Conservation (phyloP, 2,797 vertebrate genomes). For the Falco naumanni region DNA sequence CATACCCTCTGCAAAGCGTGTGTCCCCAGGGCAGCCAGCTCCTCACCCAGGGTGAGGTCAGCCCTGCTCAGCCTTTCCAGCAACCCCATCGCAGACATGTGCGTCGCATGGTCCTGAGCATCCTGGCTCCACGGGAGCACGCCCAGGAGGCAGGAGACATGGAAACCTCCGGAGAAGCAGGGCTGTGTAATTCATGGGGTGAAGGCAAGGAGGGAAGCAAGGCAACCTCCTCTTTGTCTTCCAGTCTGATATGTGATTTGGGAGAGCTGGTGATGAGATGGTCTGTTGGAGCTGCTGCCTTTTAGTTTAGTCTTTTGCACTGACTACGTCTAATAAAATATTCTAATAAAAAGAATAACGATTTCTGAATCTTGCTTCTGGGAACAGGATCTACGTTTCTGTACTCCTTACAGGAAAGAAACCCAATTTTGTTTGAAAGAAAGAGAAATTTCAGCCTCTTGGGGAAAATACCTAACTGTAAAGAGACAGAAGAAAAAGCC, state of each 20-base stretch:
- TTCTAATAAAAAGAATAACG: background rate
- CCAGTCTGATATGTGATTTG: background rate
- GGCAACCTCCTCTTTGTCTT: background rate
- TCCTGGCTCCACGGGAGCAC: background rate
- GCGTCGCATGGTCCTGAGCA: background rate
- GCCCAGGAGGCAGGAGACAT: rapidly evolving
- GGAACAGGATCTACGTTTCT: background rate
- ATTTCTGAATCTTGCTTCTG: slow-evolving; percentile 11
- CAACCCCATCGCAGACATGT: rapidly evolving
- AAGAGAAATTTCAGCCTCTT: slow-evolving; percentile 23
- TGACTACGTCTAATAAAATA: slow-evolving; percentile 3
- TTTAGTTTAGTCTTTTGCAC: background rate
- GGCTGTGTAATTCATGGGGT: background rate
- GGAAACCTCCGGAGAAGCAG: background rate
- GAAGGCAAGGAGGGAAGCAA: background rate
- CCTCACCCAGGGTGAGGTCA: background rate
- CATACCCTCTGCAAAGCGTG: rapidly evolving
- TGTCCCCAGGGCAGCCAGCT: rapidly evolving
- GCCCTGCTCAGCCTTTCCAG: background rate
- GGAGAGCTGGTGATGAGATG: background rate
- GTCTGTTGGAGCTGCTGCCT: background rate
- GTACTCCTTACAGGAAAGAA: slow-evolving; percentile 19
- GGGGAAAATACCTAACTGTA: slow-evolving; percentile 1
- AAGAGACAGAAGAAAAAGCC: slow-evolving; percentile 51
- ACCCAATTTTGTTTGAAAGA: slow-evolving; percentile 22